A percentile compares a stretch with the other conserved stretches of the same genome.
Conservation (phyloP, 1,140 invertebrate genomes). For the Artemia franciscana region DNA sequence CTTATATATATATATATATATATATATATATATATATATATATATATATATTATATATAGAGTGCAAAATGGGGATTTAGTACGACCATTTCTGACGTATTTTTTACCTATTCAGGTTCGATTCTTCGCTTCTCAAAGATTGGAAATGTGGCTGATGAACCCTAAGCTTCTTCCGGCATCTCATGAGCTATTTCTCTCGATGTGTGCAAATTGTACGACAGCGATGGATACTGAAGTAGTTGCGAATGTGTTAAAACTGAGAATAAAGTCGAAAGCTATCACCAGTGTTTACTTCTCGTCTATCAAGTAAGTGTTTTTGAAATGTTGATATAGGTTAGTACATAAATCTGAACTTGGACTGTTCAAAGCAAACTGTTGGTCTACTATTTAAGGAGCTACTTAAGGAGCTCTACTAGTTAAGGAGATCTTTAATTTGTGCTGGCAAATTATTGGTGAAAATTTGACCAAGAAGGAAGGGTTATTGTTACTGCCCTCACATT, state of each 20-base stretch:
- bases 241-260: conserved; percentile 62
- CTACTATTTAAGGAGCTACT: too few species aligned
- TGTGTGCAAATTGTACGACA: conserved; percentile 67
- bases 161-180: conserved; percentile 72
- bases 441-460: too few species aligned
- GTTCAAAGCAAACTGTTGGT: too few species aligned
- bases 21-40: too few species aligned
- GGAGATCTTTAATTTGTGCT: too few species aligned
- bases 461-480: too few species aligned
- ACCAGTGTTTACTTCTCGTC: not conserved
- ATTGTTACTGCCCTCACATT: too few species aligned
- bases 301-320: not conserved
- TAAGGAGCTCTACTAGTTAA: too few species aligned
- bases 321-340: not conserved
- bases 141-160: conserved; percentile 88
- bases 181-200: conserved; percentile 74
- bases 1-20: too few species aligned
- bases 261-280: conserved; percentile 35
- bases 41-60: too few species aligned
- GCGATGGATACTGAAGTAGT: conserved; percentile 69
- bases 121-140: conserved; percentile 45
- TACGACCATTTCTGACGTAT: not conserved
- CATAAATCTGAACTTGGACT: not conserved
- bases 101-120: conserved; percentile 30
- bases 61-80: too few species aligned